Percentiles rank a stretch among this genome's conserved stretches.
Conservation (phyloP, 1,140 invertebrate species). For the Leguminivora glycinivorella region DNA sequence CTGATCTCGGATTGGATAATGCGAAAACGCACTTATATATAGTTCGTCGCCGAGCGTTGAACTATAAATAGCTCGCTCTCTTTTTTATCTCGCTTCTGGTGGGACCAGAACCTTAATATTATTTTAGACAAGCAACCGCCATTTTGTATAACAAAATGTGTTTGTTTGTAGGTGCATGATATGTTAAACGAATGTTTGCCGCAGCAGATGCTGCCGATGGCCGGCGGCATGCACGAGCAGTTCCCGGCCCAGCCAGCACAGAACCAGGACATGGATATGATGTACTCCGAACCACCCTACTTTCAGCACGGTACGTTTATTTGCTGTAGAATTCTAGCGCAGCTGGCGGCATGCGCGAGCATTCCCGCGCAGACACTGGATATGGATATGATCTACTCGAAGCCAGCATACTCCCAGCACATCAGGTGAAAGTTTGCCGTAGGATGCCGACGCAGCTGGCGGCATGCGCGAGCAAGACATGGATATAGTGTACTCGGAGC, state of each 20-base stretch:
- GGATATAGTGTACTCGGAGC: too few species aligned
- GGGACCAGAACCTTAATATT: too few species aligned
- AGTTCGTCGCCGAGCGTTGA: too few species aligned
- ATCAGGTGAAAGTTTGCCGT: not conserved
- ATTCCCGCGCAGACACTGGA: too few species aligned
- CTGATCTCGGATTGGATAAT: too few species aligned
- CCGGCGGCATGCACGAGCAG: constrained; percentile 33
- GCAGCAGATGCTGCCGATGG: constrained; percentile 50
- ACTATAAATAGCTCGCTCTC: too few species aligned
- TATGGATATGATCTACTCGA: not conserved
- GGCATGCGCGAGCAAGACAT: too few species aligned
- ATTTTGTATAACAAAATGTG: not conserved
- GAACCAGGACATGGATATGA: constrained; percentile 31
- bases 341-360: too few species aligned
- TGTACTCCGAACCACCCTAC: not conserved
- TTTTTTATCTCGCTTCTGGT: too few species aligned
- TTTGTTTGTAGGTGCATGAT: constrained; percentile 7
- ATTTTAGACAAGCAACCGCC: not conserved
- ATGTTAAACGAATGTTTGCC: constrained; percentile 38
- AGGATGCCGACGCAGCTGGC: too few species aligned
- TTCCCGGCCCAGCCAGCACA: constrained; percentile 54
- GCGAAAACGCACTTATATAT: too few species aligned
- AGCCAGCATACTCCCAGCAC: constrained; percentile 27
- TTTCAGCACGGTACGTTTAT: constrained; percentile 48
- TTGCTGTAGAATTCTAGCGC: too few species aligned